Evolutionary conservation across 1,140 invertebrate genomes (phyloP), one percentile per base, ranked within the genome.

Genomic region (Drosophila aff.): DNA sequence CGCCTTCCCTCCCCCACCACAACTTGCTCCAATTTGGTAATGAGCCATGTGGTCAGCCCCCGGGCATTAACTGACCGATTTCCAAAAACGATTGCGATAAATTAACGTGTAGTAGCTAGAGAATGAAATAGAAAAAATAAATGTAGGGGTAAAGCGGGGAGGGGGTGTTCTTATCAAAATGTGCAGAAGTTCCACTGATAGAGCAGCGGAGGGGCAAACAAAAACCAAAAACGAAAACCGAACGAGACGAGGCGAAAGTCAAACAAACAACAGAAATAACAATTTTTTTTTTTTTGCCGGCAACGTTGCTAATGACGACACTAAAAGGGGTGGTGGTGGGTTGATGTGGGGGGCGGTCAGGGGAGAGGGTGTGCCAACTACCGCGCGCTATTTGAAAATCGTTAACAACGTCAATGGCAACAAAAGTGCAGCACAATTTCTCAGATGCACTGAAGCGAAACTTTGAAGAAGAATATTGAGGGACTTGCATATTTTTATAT

Each of bases 241-340:
- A 76, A 76, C 63, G 55, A 66, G 69, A 76, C 63, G 55, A 66
- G 69, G 49, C 76, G 77, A 87, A 77, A 68, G 79, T 57, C 79
- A 82, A 86, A 82, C 72, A 86, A 86, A 86, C 81, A 73, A 38
- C 63, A 52, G 28, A 71, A 86, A 83, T 75, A 85, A 86, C 66
- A 72, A 49, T 21, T 57, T 11, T 52, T 53, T 11, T 52, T 53
- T 66, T 58, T 72, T 62, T 67, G 50, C 62, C 68, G 66, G 60
- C 44, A 59, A 82, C 72, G 78, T 76, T 81, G 82, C 82, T 77
- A 82, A 83, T 86, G 83, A 86, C 83, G 83, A 86, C 83, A 86
- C 76, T 28, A 62, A 58, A 36, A 18, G 31, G 10, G 33, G 41
- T 33, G 28, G 36, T 11, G 59, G 15, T 16, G 44, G 44, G 21